Conservation (phyloP, 2,113 vertebrate species). For the Malurus elegans region DNA sequence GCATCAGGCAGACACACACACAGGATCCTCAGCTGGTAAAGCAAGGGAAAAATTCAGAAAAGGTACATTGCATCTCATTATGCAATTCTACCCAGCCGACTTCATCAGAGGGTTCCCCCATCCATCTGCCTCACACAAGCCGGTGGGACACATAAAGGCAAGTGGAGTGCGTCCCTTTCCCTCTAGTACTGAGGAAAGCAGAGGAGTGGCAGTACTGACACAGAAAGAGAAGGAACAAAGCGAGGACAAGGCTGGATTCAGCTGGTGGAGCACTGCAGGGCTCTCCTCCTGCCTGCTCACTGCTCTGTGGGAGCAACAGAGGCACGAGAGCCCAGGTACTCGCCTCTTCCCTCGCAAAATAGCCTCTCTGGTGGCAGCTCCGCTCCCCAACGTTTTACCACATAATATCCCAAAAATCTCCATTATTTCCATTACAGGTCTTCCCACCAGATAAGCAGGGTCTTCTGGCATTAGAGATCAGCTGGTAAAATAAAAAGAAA, state of each 20-base stretch:
- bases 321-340: neutral
- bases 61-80: neutral
- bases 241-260: neutral
- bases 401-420: neutral
- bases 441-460: neutral
- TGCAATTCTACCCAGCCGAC: neutral
- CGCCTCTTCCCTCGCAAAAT: fast-evolving
- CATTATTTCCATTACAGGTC: neutral
- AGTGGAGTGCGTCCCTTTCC: neutral
- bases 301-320: fast-evolving
- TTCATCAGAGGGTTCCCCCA: neutral
- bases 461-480: neutral
- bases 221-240: neutral
- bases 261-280: neutral
- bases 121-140: neutral
- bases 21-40: neutral
- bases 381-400: fast-evolving
- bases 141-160: neutral
- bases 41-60: neutral
- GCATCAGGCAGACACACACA: neutral
- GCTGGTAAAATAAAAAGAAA: neutral
- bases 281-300: neutral
- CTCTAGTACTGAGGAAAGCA: neutral
- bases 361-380: neutral
- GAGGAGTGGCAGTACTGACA: neutral